Evolutionary conservation across 2,888 invertebrate species (phyloP), one percentile per base, ranked within the genome.

Genomic region (Smittia aterrima): DNA sequence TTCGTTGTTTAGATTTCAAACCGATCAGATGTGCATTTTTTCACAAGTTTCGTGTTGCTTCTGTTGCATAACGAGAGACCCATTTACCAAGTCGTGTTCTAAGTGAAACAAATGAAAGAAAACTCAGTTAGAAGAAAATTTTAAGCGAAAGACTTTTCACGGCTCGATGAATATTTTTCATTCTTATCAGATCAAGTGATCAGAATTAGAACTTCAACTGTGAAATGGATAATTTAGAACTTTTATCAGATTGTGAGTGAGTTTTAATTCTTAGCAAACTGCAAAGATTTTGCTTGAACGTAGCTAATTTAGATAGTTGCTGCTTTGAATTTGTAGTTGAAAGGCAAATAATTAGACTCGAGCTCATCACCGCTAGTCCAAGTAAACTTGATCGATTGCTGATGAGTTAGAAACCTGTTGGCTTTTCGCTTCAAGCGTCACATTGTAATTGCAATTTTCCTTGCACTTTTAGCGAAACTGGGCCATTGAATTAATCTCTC

Each of bases 81-180:
- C 54, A 58, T 72, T 54, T 72, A 72, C 3, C 58, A 24, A 72
- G 38, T 72, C 13, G 32, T 6, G 38, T 62, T 58, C 38, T 72
- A 13, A 40, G 40, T 72, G 62, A n/a, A 40, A 22, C n/a, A 27
- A 25, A 54, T 58, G 20, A 38, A 58, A n/a, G 54, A 32, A 70
- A 47, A 53, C 47, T 72, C 72, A 62, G 72, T 72, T 72, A 72
- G 62, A 27, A 41, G 24, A 68, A 67, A 22, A 40, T 67, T 24
- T 47, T 47, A 54, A 27, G 13, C 41, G 41, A 53, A 54, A 24
- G 27, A 71, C 9, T 72, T 72, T 72, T 62, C 72, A 72, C 62
- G 40, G 62, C 72, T 72, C 58, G 72, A 20, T 62, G 72, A 27
- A 72, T 20, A 25, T 62, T 62, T n/a, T 18, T 24, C 24, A 16